phyloP scores from a whole-genome alignment of 2,113 vertebrate genomes.

The Pterocles burchelli region DNA sequence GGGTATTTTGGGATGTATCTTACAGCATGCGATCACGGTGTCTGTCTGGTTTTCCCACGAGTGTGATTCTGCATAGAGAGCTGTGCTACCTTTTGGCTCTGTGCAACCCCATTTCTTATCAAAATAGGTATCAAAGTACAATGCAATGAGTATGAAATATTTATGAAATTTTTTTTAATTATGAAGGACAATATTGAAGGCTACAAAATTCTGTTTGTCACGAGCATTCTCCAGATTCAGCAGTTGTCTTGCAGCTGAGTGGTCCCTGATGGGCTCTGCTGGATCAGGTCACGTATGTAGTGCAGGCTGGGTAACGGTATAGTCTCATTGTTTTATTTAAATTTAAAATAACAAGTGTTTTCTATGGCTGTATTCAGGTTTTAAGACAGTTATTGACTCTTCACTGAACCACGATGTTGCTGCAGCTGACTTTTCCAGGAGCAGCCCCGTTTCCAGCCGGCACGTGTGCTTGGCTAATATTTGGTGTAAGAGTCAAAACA shows the following conservation, averaged over 20 bases:
- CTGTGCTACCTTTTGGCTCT: neutral
- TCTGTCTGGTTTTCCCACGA: neutral
- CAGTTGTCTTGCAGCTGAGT: neutral
- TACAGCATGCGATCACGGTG: neutral
- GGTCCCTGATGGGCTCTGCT: neutral
- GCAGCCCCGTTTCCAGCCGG: too few relatives aligned
- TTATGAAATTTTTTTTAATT: neutral
- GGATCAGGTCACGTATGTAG: neutral
- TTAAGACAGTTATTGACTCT: too few relatives aligned
- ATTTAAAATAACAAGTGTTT: neutral
- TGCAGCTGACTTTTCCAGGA: too few relatives aligned
- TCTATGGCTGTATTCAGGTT: too few relatives aligned
- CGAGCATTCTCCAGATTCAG: neutral
- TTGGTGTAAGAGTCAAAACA: too few relatives aligned
- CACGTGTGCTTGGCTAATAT: too few relatives aligned
- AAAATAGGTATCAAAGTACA: neutral
- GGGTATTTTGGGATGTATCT: neutral
- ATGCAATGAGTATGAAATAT: neutral
- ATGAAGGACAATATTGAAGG: too few relatives aligned
- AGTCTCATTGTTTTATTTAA: neutral
- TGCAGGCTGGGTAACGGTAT: accelerated
- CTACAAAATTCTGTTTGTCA: too few relatives aligned
- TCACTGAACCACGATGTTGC: too few relatives aligned
- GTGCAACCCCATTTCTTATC: neutral
- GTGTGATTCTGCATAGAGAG: neutral